Base-by-base conservation (phyloP, 2,888 invertebrate genomes). In the Netelia inedita region DNA sequence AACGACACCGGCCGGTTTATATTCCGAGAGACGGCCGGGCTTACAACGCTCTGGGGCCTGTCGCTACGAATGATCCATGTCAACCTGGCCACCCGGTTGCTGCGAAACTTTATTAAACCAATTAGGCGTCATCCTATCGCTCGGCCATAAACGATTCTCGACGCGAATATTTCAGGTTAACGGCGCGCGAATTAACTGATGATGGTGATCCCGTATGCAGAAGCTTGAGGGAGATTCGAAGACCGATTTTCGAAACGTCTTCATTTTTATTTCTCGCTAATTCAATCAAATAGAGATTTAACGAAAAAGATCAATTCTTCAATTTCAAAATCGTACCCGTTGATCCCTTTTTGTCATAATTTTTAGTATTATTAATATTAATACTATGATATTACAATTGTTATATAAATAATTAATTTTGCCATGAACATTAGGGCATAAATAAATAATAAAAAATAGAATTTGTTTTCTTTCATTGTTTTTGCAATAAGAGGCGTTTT, bases 31-130 rank as follows among this genome's bases (percentile, higher is more conserved):
- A 19, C 35, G 28, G 23, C 14, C 23, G 41, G 53, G 28, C 50
- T 9, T 14, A 46, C 28, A 50, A n/a, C 61, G 59, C 21, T 35
- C 11, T 23, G 2, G 35, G 41, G 61, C 73, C 68, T 79, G 78
- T 69, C 72, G 50, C 66, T 61, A 66, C 73, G 50, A 72, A 53
- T 79, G 73, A 83, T 68, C 41, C 68, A 61, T 57, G 69, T 71
- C 43, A 43, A 73, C 43, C 55, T 50, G 61, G 14, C 11, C 19
- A 57, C 53, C 53, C 35, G 35, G 35, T 19, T 43, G 19, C 61
- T 55, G 10, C 14, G 59, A 57, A 72, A 76, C 65, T 71, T 57
- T 59, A 83, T 83, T 75, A 69, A 79, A 78, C 59, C 79, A 83
- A 83, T 83, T 79, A 79, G 74, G 57, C 59, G 74, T 11, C 65